Evolutionary conservation across 92 coral and sea anemone genomes (phyloP).

Genomic region (Plumapathes pennacea): DNA sequence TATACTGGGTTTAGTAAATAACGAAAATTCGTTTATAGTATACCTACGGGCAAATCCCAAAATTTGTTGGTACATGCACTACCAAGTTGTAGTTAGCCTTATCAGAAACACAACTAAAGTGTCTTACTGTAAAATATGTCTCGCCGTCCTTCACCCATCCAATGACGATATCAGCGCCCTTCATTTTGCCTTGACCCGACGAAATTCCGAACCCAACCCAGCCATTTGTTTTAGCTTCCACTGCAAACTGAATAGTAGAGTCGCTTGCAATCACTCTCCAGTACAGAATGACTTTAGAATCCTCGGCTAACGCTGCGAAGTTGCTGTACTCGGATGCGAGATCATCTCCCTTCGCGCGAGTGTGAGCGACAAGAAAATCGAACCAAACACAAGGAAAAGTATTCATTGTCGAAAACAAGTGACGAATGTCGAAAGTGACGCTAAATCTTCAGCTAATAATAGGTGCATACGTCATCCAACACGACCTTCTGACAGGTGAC

Average conservation of each 20-base stretch:
- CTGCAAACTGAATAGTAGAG: constrained; percentile 40
- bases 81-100: too few species aligned
- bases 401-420: too few species aligned
- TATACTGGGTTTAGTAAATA: too few species aligned
- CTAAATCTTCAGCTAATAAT: too few species aligned
- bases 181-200: constrained; percentile 54
- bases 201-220: constrained; percentile 75
- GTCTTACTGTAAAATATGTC: constrained; percentile 40
- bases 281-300: constrained; percentile 41
- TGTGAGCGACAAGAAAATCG: background rate
- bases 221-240: constrained; percentile 56
- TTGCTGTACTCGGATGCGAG: background rate
- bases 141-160: constrained; percentile 64
- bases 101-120: too few species aligned
- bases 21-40: too few species aligned
- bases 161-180: constrained; percentile 57
- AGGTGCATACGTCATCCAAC: too few species aligned
- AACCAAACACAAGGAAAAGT: background rate
- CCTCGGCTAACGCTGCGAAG: constrained; percentile 15
- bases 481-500: too few species aligned
- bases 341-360: too few species aligned
- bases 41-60: too few species aligned
- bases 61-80: too few species aligned
- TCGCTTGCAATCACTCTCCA: constrained; percentile 34
- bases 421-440: too few species aligned